A percentile compares a stretch with the other conserved stretches of the same genome.
Evolutionary conservation across 1,140 invertebrate species (phyloP).

Genomic region (Aphis craccivora): DNA sequence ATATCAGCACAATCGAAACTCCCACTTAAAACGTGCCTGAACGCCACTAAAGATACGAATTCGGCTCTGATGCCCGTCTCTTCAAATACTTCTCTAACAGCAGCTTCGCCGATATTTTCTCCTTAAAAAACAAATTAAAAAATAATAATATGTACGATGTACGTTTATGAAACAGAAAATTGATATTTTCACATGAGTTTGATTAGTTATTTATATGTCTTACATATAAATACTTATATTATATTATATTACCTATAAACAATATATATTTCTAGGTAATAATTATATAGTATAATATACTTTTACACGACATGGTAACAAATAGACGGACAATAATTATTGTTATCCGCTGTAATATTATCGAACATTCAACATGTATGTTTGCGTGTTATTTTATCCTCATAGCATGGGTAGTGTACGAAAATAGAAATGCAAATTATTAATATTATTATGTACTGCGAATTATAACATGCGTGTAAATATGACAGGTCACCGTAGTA

Average conservation of each 20-base stretch:
- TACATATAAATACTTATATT: neutral
- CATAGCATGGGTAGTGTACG: neutral
- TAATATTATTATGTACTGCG: neutral
- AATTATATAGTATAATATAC: neutral
- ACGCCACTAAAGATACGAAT: constrained; percentile 78
- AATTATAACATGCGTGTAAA: constrained; percentile 10
- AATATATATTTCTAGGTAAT: neutral
- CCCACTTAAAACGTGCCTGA: constrained; percentile 77
- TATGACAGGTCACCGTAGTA: neutral
- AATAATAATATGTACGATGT: neutral
- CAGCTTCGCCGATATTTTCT: constrained; percentile 81
- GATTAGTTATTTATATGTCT: neutral
- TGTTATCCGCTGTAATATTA: neutral
- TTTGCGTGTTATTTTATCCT: neutral
- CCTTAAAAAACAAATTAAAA: constrained; percentile 66
- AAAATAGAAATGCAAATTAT: constrained; percentile 5
- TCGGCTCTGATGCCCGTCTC: constrained; percentile 83
- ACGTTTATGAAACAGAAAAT: neutral
- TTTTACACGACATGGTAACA: neutral
- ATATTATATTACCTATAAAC: neutral
- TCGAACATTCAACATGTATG: neutral
- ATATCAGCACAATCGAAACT: constrained; percentile 85
- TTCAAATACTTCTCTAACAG: constrained; percentile 84
- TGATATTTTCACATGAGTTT: neutral
- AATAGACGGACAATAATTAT: neutral